phyloP scores from a whole-genome alignment of 2,888 invertebrate genomes.

The Nephrotoma appendiculata region DNA sequence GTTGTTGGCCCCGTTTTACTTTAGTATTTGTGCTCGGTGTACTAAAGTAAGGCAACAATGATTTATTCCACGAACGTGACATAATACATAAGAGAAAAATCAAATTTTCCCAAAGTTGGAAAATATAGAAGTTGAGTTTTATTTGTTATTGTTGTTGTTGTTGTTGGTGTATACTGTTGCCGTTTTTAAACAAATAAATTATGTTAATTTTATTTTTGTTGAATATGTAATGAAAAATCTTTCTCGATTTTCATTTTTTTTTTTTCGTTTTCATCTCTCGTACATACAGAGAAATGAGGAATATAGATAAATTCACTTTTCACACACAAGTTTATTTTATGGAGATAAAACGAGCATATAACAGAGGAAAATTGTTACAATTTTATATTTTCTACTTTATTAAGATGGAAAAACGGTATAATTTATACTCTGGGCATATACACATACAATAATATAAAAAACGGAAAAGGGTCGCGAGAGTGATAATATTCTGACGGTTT shows the following conservation, averaged over 20 bases:
- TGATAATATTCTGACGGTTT: background rate
- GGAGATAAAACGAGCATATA: background rate
- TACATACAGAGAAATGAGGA: background rate
- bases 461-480: background rate
- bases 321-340: background rate
- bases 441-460: background rate
- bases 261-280: background rate
- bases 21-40: background rate
- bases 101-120: background rate
- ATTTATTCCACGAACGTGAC: background rate
- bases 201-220: background rate
- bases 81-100: background rate
- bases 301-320: background rate
- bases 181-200: background rate
- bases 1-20: background rate
- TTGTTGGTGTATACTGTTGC: background rate
- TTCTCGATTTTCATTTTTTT: background rate
- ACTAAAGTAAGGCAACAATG: background rate
- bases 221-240: background rate
- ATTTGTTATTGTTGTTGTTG: background rate
- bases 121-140: background rate
- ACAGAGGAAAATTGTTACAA: background rate
- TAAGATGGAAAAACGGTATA: background rate
- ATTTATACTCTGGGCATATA: background rate
- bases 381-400: background rate